These are phyloP conservation scores for Riparia riparia DNA, from an alignment of 2,113 vertebrate genomes.

Conservation along the genomic window DNA sequence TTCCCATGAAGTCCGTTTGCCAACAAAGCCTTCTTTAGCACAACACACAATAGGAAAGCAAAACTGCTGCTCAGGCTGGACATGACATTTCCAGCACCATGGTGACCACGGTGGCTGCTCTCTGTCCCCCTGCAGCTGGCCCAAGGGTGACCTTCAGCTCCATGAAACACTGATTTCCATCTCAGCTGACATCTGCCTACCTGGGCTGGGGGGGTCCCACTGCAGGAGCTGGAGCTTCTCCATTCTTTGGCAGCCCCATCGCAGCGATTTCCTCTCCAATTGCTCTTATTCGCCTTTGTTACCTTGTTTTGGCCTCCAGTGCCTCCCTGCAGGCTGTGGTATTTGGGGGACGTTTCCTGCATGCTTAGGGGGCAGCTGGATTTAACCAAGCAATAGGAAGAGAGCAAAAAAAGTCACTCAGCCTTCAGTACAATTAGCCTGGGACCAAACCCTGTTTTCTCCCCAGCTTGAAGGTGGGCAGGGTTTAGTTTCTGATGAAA, in stretches of 20 bases:
- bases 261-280: background rate
- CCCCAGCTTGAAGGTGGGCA: background rate
- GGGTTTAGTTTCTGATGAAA: background rate
- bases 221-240: background rate
- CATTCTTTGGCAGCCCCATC: background rate
- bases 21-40: conserved; percentile 15
- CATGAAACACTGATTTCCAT: background rate
- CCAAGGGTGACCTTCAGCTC: conserved; percentile 19
- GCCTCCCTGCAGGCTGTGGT: background rate
- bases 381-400: background rate
- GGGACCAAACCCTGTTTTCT: background rate
- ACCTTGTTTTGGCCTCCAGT: background rate
- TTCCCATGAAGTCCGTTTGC: conserved; percentile 9
- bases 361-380: background rate
- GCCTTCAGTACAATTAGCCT: background rate
- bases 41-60: conserved; percentile 6
- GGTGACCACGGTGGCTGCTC: background rate
- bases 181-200: background rate
- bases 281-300: background rate
- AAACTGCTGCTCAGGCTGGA: background rate
- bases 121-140: background rate
- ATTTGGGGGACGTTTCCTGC: background rate
- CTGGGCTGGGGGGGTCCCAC: background rate
- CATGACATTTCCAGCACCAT: background rate
- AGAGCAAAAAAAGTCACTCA: background rate